Conservation (phyloP, 2,113 vertebrate genomes). For the Nerophis lumbriciformis region DNA sequence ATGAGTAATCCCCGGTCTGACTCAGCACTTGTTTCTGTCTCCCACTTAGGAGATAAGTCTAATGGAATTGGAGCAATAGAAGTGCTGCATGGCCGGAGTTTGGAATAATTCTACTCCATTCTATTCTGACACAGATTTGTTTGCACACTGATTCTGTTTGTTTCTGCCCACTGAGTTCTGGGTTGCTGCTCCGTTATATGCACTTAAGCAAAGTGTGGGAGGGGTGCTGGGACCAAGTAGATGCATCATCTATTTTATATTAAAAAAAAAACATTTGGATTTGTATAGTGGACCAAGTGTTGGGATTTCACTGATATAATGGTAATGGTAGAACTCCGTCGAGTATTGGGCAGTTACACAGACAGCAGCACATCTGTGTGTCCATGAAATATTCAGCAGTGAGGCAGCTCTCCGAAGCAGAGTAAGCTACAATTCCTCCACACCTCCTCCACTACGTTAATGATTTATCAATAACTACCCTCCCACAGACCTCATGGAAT, state of each 20-base stretch:
- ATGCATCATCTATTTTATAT: slow-evolving; percentile 37
- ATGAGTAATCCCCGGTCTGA: slow-evolving; percentile 60
- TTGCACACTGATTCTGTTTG: slow-evolving; percentile 14
- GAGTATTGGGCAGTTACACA: slow-evolving; percentile 68
- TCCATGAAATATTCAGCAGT: slow-evolving; percentile 77
- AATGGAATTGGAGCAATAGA: slow-evolving; percentile 55
- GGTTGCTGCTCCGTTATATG: slow-evolving; percentile 41
- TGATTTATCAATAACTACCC: slow-evolving; percentile 77
- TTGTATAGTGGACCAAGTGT: slow-evolving; percentile 36
- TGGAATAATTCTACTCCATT: slow-evolving; percentile 49
- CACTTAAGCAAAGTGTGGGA: slow-evolving; percentile 36
- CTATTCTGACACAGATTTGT: slow-evolving; percentile 56
- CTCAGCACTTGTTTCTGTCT: slow-evolving; percentile 58
- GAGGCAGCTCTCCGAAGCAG: slow-evolving; percentile 67
- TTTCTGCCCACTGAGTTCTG: slow-evolving; percentile 43
- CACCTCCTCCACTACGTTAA: slow-evolving; percentile 72
- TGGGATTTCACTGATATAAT: slow-evolving; percentile 43
- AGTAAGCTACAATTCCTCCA: slow-evolving; percentile 62
- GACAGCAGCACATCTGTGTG: slow-evolving; percentile 79
- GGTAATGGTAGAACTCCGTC: slow-evolving; percentile 60
- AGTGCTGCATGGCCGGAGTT: slow-evolving; percentile 48
- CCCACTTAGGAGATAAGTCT: slow-evolving; percentile 55
- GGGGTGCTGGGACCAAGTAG: slow-evolving; percentile 33
- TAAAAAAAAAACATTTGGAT: slow-evolving; percentile 37
- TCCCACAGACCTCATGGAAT: slow-evolving; percentile 59